Conservation (phyloP, 2,797 vertebrate species). For the Diglossa cyanea region DNA sequence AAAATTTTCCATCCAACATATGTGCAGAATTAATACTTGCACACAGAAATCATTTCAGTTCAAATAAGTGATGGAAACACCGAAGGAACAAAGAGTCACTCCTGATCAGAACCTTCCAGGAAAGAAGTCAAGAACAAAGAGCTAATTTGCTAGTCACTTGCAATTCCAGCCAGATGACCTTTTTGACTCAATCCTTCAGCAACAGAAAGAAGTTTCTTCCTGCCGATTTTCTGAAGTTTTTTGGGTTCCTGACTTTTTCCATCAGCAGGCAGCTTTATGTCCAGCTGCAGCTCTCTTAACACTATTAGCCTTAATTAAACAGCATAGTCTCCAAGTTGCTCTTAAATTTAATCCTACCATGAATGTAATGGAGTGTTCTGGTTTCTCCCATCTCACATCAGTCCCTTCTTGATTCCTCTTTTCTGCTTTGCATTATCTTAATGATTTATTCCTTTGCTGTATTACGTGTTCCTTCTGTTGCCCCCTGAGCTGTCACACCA, state of each 20-base stretch:
- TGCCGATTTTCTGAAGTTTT: not conserved
- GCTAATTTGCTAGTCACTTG: not conserved
- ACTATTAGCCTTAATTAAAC: not conserved
- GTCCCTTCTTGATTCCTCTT: not conserved
- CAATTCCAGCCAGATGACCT: not conserved
- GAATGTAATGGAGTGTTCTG: not conserved
- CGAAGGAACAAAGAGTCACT: not conserved
- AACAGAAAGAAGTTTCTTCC: not conserved
- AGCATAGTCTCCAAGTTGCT: not conserved
- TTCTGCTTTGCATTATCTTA: not conserved
- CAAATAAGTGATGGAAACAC: not conserved
- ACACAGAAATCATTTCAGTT: not conserved
- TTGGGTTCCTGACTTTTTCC: not conserved
- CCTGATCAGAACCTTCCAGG: not conserved
- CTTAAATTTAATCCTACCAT: not conserved
- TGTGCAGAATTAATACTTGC: not conserved
- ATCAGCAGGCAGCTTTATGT: not conserved
- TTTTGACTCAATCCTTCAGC: not conserved
- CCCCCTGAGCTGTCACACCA: not conserved
- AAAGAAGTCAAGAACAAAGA: not conserved
- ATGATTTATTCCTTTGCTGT: not conserved
- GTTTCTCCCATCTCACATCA: not conserved
- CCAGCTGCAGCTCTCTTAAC: not conserved
- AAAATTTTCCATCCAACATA: not conserved
- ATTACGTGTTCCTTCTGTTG: accelerated